phyloP scores from a whole-genome alignment of 1,140 invertebrate species.

The Chironomus tepperi region DNA sequence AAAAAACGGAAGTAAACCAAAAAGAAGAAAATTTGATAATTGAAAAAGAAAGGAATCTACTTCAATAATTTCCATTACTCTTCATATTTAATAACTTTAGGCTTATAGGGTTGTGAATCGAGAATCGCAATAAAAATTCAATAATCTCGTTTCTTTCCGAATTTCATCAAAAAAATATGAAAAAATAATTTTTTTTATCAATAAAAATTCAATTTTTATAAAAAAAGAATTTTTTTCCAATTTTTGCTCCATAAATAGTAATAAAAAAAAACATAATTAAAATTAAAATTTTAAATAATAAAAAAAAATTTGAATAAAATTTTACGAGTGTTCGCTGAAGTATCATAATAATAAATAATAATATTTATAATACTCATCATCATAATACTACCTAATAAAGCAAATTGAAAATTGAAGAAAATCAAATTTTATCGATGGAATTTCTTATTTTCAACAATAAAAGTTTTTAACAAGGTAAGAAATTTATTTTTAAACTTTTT shows the following conservation, averaged over 20 bases:
- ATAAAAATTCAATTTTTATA: background rate
- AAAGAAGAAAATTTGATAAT: too few relatives aligned
- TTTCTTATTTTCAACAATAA: background rate
- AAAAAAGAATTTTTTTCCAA: background rate
- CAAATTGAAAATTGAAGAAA: background rate
- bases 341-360: background rate
- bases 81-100: too few relatives aligned
- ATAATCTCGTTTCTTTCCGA: background rate
- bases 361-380: background rate
- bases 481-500: background rate
- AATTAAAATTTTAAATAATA: background rate
- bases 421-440: background rate
- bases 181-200: background rate
- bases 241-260: background rate
- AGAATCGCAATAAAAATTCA: too few relatives aligned
- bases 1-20: too few relatives aligned
- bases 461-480: background rate
- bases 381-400: background rate
- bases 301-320: background rate
- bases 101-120: too few relatives aligned
- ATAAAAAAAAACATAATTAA: background rate
- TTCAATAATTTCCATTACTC: too few relatives aligned
- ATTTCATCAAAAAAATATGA: background rate
- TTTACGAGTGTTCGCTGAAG: constrained; percentile 1
- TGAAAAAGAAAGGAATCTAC: too few relatives aligned